Conservation (phyloP, 2,113 vertebrate species). For the Rhinoderma darwinii region DNA sequence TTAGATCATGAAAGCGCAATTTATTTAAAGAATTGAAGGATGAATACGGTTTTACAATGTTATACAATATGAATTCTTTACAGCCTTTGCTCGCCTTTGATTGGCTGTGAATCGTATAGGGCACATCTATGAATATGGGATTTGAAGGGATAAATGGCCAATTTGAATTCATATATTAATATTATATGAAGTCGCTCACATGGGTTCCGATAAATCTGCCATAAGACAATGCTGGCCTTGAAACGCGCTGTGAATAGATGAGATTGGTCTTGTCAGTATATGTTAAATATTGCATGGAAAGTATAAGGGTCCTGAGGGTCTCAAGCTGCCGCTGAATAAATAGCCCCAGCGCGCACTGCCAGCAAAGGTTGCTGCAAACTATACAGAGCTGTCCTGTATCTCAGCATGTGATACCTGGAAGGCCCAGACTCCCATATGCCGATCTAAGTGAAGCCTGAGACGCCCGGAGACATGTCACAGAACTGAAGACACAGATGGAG, state of each 20-base stretch:
- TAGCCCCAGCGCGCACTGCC: neutral
- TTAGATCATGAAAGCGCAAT: no score
- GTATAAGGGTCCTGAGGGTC: neutral
- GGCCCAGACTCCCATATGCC: neutral
- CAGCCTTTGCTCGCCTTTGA: neutral
- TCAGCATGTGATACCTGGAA: neutral
- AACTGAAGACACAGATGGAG: neutral
- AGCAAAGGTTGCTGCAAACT: neutral
- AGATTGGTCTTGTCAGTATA: neutral
- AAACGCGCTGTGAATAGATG: neutral
- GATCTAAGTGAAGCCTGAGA: neutral
- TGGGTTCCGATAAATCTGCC: neutral
- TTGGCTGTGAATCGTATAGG: neutral
- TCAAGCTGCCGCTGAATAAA: constrained; percentile 3
- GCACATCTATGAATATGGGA: neutral
- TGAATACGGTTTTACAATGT: no score
- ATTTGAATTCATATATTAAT: neutral
- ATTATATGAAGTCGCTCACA: neutral
- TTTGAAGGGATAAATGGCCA: neutral
- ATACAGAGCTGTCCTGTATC: constrained; percentile 2
- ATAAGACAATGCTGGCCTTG: neutral
- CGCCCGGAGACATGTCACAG: neutral
- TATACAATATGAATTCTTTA: neutral
- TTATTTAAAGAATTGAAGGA: no score
- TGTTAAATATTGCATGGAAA: constrained; percentile 3